These are phyloP conservation scores for Rugalucina vietnamica DNA, from an alignment of 2,888 invertebrate species.

Conservation along the genomic window DNA sequence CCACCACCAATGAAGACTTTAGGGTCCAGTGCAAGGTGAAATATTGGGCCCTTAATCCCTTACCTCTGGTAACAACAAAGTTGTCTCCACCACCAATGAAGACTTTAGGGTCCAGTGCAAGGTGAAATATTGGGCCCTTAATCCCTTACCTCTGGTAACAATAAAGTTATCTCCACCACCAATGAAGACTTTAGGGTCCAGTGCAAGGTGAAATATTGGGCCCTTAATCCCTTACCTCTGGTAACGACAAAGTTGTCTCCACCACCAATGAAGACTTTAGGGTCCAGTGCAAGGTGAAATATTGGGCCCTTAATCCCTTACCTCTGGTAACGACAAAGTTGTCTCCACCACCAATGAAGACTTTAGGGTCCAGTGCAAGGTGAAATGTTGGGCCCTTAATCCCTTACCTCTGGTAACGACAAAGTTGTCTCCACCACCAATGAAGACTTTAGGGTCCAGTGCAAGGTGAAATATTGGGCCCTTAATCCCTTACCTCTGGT, in stretches of 20 bases:
- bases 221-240: constrained; percentile 87
- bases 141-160: constrained; percentile 84
- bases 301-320: no score
- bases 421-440: constrained; percentile 89
- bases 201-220: constrained; percentile 88
- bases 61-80: constrained; percentile 78
- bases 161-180: constrained; percentile 88
- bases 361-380: constrained; percentile 96
- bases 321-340: constrained; percentile 78
- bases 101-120: constrained; percentile 96
- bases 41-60: constrained; percentile 85
- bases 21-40: constrained; percentile 94
- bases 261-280: no score
- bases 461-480: constrained; percentile 88
- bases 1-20: constrained; percentile 97
- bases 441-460: constrained; percentile 97
- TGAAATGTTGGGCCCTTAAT: constrained; percentile 86
- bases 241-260: no score
- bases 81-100: constrained; percentile 92
- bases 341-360: constrained; percentile 93
- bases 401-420: constrained; percentile 82
- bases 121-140: constrained; percentile 85
- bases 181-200: constrained; percentile 97
- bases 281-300: no score
- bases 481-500: constrained; percentile 87